phyloP scores from a whole-genome alignment of 2,797 vertebrate species.

The Amazona ochrocephala region DNA sequence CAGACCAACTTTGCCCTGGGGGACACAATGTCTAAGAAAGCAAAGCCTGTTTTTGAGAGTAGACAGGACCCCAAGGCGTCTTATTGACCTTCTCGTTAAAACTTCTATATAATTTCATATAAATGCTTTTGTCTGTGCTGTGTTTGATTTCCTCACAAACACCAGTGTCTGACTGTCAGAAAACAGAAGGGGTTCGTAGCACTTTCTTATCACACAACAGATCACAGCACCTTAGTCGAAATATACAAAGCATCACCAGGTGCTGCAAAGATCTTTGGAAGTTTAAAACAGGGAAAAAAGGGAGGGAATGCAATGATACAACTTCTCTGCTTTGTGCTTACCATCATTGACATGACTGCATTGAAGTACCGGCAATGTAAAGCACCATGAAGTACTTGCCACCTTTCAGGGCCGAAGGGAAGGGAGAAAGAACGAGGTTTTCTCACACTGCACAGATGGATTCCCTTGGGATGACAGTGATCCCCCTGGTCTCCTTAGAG shows the following conservation, averaged over 20 bases:
- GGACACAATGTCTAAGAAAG: neutral
- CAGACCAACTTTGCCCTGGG: neutral
- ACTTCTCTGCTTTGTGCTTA: neutral
- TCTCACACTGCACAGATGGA: neutral
- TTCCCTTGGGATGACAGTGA: neutral
- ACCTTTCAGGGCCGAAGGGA: neutral
- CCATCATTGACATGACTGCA: neutral
- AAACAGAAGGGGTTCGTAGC: neutral
- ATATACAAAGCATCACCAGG: neutral
- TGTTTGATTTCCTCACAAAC: neutral
- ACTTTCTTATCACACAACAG: neutral
- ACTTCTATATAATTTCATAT: neutral
- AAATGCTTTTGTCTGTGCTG: neutral
- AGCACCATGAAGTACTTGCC: neutral
- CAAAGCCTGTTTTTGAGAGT: neutral
- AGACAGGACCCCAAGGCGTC: neutral
- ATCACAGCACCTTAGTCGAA: neutral
- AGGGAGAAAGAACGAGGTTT: neutral
- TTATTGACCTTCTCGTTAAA: neutral
- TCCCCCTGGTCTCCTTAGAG: neutral
- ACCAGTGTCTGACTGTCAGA: neutral
- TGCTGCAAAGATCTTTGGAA: neutral
- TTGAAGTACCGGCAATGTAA: neutral
- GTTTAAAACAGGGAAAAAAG: neutral
- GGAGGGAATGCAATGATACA: neutral